Conservation (phyloP, 2,888 invertebrate species). For the Adelognathus sp. region DNA sequence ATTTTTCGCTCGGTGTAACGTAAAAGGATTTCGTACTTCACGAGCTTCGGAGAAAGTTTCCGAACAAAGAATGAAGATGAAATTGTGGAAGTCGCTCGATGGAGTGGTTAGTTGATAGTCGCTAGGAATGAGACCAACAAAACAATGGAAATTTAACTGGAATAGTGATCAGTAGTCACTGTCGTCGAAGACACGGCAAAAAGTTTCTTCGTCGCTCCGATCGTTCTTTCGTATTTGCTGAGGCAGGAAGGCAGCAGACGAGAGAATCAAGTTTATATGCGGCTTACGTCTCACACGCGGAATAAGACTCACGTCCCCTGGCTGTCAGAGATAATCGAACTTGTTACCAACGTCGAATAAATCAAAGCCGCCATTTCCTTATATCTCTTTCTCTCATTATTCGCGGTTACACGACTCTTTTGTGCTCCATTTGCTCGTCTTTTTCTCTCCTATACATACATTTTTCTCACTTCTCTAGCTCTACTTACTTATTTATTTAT, state of each 20-base stretch:
- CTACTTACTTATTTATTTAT: too few relatives aligned
- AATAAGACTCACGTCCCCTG: conserved; percentile 57
- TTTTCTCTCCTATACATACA: too few relatives aligned
- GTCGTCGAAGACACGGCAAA: conserved; percentile 22
- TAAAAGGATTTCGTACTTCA: neutral
- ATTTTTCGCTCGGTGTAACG: conserved; percentile 5
- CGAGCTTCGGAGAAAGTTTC: neutral
- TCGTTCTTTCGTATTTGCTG: conserved; percentile 10
- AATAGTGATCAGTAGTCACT: conserved; percentile 26
- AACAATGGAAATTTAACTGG: conserved; percentile 18
- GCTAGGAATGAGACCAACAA: too few relatives aligned
- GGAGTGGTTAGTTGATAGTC: too few relatives aligned
- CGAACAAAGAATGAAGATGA: neutral
- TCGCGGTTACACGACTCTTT: conserved; percentile 11
- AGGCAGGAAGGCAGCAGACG: conserved; percentile 8
- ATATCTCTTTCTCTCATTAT: conserved; percentile 3
- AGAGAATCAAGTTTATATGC: conserved; percentile 56
- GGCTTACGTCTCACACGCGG: conserved; percentile 60
- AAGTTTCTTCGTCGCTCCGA: conserved; percentile 21
- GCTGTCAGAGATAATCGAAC: conserved; percentile 69
- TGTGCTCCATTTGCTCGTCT: conserved; percentile 1
- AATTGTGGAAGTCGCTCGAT: conserved; percentile 13
- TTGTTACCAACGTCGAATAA: conserved; percentile 68
- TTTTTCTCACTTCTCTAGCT: too few relatives aligned
- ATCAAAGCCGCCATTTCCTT: conserved; percentile 60